Conservation (phyloP, 2,888 invertebrate species). For the Catocala fraxini region DNA sequence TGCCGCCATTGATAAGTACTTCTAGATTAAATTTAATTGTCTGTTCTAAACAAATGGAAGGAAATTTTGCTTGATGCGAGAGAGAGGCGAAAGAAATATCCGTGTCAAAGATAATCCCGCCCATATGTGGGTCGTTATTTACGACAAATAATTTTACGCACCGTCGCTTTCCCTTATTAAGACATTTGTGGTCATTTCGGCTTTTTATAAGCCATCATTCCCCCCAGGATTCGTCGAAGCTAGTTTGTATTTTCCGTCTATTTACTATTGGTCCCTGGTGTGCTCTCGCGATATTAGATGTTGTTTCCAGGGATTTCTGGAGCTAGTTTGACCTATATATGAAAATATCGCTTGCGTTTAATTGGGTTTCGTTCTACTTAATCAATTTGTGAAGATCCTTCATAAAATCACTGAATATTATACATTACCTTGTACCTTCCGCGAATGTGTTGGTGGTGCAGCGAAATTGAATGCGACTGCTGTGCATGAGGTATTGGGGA, state of each 20-base stretch:
- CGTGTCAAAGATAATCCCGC: conserved; percentile 34
- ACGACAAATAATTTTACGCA: conserved; percentile 51
- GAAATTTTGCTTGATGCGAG: conserved; percentile 18
- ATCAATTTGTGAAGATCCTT: too few species aligned
- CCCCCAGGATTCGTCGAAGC: conserved; percentile 21
- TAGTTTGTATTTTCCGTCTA: conserved; percentile 19
- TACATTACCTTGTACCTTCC: too few species aligned
- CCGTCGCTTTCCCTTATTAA: conserved; percentile 26
- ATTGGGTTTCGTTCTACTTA: too few species aligned
- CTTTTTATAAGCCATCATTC: conserved; percentile 17
- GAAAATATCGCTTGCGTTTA: too few species aligned
- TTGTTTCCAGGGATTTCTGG: neutral
- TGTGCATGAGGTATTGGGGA: too few species aligned
- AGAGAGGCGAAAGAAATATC: conserved; percentile 31
- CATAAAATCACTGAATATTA: too few species aligned
- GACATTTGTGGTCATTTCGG: conserved; percentile 26
- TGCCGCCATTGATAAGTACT: conserved; percentile 11
- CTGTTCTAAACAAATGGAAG: conserved; percentile 24
- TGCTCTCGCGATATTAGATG: conserved; percentile 3
- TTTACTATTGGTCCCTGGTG: conserved; percentile 9
- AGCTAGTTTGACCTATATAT: neutral
- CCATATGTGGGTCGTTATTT: conserved; percentile 41
- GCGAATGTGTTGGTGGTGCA: too few species aligned
- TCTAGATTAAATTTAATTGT: conserved; percentile 9
- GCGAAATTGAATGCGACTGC: too few species aligned